Base-by-base conservation (phyloP, 1,140 invertebrate species). In the Orussus abietinus region DNA sequence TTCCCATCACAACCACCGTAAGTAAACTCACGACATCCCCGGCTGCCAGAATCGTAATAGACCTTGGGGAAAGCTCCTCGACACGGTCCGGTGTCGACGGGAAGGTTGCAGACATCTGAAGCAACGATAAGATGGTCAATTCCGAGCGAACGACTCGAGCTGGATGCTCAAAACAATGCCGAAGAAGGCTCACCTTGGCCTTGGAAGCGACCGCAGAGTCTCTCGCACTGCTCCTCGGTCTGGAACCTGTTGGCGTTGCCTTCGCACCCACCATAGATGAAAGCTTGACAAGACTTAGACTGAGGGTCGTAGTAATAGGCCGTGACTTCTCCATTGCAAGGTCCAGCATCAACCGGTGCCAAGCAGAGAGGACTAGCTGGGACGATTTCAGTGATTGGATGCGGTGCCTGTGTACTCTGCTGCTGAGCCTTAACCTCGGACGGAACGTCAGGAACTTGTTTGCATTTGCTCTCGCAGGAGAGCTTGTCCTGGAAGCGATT, bases 1-100 rank as follows among this genome's bases (percentile, higher is more conserved):
- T 88, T 93, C 32, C 92, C 92, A 25, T 80, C 81, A 65, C 90
- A 94, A 43, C 93, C 92, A 31, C 84, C 81, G 59, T 89, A 96
- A 7, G 71, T 73, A 69, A 96, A 96, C 51, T 79, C 69, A 28
- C 75, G 76, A 64, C 84, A 91, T 49, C 58, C 67, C 47, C 67
- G 70, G n/a, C 34, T 64, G 21, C 33, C 48, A 17, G 57, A 45
- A 51, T 91, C 80, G 59, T 80, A 92, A 67, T 79, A 88, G 62
- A 79, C 86, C 69, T 86, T 86, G 2, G 64, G 55, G 47, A 81
- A 77, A 14, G 66, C 62, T 0, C 62, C 78, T 18, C 67, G 54
- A 62, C 91, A 93, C 1, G 81, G 77, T 3, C 91, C 91, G 12
- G 75, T 53, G 45, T 88, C 84, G 36, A 69, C 59, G 0, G 70